Evolutionary conservation across 2,888 invertebrate species (phyloP).

Genomic region (Eupithecia dodoneata): DNA sequence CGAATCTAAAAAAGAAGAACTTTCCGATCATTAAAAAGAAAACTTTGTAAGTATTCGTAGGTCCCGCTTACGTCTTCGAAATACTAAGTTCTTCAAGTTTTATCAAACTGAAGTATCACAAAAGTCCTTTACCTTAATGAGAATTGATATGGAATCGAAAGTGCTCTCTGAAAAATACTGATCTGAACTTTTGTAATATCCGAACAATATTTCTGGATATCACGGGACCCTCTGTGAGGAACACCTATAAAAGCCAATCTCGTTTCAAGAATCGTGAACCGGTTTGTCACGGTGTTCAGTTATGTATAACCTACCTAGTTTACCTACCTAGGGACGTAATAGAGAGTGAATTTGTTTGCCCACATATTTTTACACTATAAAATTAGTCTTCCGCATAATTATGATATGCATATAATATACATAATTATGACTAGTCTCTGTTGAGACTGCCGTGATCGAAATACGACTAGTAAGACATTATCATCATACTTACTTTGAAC

Average conservation of each 20-base stretch:
- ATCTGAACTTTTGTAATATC: slow-evolving; percentile 36
- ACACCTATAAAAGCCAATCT: neutral
- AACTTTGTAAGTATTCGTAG: slow-evolving; percentile 4
- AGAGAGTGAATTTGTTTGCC: too few species aligned
- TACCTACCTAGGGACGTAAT: too few species aligned
- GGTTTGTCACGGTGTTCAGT: neutral
- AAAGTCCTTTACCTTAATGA: slow-evolving; percentile 32
- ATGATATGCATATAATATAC: too few species aligned
- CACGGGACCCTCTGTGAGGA: neutral
- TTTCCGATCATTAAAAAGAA: slow-evolving; percentile 6
- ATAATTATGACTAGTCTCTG: too few species aligned
- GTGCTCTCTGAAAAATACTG: slow-evolving; percentile 26
- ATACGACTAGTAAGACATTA: too few species aligned
- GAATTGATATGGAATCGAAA: slow-evolving; percentile 27
- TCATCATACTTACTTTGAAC: too few species aligned
- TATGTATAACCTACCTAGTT: neutral
- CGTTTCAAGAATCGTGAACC: neutral
- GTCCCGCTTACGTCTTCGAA: slow-evolving; percentile 4
- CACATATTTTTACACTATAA: too few species aligned
- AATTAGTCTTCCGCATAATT: too few species aligned
- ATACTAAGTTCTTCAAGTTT: slow-evolving; percentile 18
- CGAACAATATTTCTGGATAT: slow-evolving; percentile 28
- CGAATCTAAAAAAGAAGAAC: neutral
- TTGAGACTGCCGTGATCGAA: too few species aligned
- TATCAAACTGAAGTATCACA: slow-evolving; percentile 29